Conservation (phyloP, 2,888 invertebrate genomes). For the Sylvicola fuscatus region DNA sequence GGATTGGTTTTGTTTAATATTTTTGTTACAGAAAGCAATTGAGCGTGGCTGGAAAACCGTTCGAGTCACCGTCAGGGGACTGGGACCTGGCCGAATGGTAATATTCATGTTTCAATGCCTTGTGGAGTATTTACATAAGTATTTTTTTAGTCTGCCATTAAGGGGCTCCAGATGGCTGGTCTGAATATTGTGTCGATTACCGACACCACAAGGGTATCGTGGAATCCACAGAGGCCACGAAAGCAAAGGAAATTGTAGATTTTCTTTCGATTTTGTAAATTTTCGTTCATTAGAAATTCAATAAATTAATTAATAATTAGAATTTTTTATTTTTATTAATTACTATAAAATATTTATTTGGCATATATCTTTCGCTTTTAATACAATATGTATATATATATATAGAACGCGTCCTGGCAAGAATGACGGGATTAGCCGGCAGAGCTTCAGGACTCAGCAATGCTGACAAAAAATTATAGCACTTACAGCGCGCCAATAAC, state of each 20-base stretch:
- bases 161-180: slow-evolving; percentile 85
- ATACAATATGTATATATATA: no score
- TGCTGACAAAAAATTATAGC: no score
- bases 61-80: slow-evolving; percentile 55
- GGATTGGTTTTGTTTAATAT: slow-evolving; percentile 1
- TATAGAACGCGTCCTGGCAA: no score
- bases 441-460: no score
- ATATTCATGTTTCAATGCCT: slow-evolving; percentile 8
- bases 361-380: no score
- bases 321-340: no score
- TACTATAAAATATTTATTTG: no score
- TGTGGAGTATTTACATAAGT: neutral
- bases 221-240: slow-evolving; percentile 61
- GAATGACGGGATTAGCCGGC: no score
- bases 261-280: neutral
- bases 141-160: slow-evolving; percentile 60
- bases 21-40: slow-evolving; percentile 37
- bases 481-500: no score
- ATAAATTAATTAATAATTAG: no score
- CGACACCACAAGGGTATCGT: slow-evolving; percentile 72
- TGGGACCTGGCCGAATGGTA: slow-evolving; percentile 85
- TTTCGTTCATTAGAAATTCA: no score
- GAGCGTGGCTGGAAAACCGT: slow-evolving; percentile 54
- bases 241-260: slow-evolving; percentile 65
- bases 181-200: slow-evolving; percentile 78